Evolutionary conservation across 2,888 invertebrate genomes (phyloP).

Genomic region (Alcis repandata): DNA sequence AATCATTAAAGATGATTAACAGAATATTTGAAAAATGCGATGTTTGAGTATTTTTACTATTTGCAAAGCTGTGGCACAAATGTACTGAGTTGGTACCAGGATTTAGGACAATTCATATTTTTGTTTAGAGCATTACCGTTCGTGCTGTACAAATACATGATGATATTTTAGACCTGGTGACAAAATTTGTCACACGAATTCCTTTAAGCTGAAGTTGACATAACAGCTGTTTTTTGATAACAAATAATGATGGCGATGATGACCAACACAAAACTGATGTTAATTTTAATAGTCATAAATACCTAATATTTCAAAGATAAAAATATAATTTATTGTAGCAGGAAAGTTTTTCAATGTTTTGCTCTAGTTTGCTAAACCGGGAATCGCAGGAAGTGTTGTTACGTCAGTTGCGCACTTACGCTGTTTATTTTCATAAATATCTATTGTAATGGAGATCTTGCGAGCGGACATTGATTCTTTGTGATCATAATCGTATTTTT

Average conservation of each 20-base stretch:
- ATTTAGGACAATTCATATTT: background rate
- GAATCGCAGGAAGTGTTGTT: slow-evolving; percentile 21
- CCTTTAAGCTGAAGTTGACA: no score
- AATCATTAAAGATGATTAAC: slow-evolving; percentile 4
- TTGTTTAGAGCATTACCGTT: no score
- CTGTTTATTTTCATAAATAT: slow-evolving; percentile 40
- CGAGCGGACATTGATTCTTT: slow-evolving; percentile 36
- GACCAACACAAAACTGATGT: no score
- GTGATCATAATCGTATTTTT: slow-evolving; percentile 42
- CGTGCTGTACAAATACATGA: no score
- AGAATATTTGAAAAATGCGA: background rate
- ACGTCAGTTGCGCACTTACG: slow-evolving; percentile 32
- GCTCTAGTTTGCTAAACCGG: slow-evolving; percentile 7
- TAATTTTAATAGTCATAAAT: background rate
- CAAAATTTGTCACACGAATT: no score
- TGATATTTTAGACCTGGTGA: no score
- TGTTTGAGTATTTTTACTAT: background rate
- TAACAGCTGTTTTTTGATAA: no score
- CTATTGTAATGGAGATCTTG: slow-evolving; percentile 41
- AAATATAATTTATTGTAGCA: background rate
- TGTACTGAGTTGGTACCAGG: background rate
- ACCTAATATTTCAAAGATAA: background rate
- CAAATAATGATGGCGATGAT: no score
- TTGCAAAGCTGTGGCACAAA: slow-evolving; percentile 8
- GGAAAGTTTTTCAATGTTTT: slow-evolving; percentile 3